These are phyloP conservation scores for Oncorhynchus tshawytscha DNA, from an alignment of 2,113 vertebrate genomes.

Conservation along the genomic window DNA sequence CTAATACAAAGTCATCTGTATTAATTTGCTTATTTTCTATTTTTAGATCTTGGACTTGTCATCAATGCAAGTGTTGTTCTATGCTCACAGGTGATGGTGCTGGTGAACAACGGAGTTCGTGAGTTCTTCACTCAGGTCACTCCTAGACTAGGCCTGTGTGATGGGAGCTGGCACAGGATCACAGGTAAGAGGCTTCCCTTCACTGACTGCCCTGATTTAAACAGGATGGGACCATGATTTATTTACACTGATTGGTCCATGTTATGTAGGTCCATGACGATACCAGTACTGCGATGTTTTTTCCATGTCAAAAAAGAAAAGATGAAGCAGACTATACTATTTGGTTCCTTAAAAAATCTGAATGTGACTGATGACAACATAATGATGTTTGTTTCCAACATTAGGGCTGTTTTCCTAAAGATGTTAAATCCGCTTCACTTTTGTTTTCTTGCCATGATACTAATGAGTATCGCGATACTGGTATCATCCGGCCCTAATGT, in stretches of 20 bases:
- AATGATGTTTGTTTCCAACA: too few relatives aligned
- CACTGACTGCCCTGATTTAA: neutral
- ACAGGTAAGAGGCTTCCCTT: constrained; percentile 71
- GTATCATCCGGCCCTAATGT: too few relatives aligned
- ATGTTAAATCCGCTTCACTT: too few relatives aligned
- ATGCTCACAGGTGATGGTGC: constrained; percentile 80
- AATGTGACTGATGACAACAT: too few relatives aligned
- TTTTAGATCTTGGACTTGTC: neutral
- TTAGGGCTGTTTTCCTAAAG: too few relatives aligned
- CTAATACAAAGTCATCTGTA: neutral
- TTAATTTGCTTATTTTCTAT: neutral
- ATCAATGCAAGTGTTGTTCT: neutral
- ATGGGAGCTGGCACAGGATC: constrained; percentile 88
- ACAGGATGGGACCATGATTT: neutral
- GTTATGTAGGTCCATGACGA: neutral
- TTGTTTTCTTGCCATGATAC: too few relatives aligned
- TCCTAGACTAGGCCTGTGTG: constrained; percentile 81
- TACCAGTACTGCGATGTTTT: too few relatives aligned
- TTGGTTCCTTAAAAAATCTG: too few relatives aligned
- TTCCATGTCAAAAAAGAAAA: too few relatives aligned
- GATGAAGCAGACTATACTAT: too few relatives aligned
- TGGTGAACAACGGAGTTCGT: constrained; percentile 81
- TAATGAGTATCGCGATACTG: too few relatives aligned
- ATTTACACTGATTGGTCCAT: neutral
- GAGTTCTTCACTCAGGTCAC: constrained; percentile 85